Evolutionary conservation across 2,888 invertebrate genomes (phyloP), one percentile per base, ranked within the genome.

Genomic region (Nymphalis urticae): DNA sequence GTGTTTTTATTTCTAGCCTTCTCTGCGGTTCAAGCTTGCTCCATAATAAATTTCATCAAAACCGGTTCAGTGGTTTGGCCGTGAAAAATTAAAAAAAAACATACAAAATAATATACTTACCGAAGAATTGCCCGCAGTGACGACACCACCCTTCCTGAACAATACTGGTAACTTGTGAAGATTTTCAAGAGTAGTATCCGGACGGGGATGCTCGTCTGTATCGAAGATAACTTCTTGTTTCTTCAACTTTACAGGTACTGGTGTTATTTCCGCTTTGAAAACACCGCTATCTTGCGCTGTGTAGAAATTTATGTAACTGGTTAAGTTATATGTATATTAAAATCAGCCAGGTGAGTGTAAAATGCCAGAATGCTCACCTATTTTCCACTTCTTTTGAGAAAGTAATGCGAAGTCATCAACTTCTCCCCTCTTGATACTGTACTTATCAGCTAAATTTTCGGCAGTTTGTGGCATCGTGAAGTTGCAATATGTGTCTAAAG

Each of bases 381-480:
- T 93, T 88, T 97, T 96, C 98, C 98, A 99, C 71, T 94, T 93
- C 76, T 95, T 94, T 82, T 99, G 99, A 0, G 98, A 98, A 72
- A 94, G 93, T 4, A 98, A 84, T 0, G 98, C 96, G 88, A 96
- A 99, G 73, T 95, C 93, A 82, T 99, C 99, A 63, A 96, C 96
- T 77, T 97, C 96, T 75, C 96, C 95, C 69, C 97, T 94, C 3
- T 95, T 95, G 62, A 98, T 92, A 62, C 95, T 95, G 82, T 95
- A 97, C 85, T 98, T 95, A 0, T 84, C 90, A 0, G 97, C 98
- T 59, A 98, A 93, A 85, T 98, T 98, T 90, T 98, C 98, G 0
- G 98, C 98, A 0, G 99, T 99, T 74, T 98, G 87, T 0, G 97
- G 98, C 99, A 99, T 99, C 0, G 98, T 97, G 74, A 97, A 94